A percentile compares a stretch with the other conserved stretches of the same genome.
phyloP scores from a whole-genome alignment of 1,140 invertebrate genomes.

The Zaprionus ghesquierei region DNA sequence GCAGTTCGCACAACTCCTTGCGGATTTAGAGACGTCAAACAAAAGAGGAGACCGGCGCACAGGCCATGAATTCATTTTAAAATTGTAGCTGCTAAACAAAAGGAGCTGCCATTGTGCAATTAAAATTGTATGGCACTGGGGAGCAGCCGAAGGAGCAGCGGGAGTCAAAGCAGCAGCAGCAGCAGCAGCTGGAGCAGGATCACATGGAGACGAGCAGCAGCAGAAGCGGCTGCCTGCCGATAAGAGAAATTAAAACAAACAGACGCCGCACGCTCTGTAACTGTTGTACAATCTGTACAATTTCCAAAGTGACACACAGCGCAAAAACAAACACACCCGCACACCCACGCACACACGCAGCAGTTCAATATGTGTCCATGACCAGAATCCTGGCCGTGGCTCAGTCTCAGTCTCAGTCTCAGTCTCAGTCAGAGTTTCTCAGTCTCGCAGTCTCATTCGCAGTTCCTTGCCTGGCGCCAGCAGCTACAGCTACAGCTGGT shows the following conservation, averaged over 20 bases:
- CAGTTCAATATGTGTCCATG: constrained; percentile 64
- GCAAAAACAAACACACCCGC: constrained; percentile 56
- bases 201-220: neutral
- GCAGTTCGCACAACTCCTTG: constrained; percentile 47
- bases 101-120: constrained; percentile 74
- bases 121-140: constrained; percentile 76
- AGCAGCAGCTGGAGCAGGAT: neutral
- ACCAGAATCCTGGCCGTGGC: constrained; percentile 9
- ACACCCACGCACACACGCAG: constrained; percentile 20
- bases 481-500: constrained; percentile 55
- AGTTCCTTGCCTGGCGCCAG: constrained; percentile 8
- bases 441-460: constrained; percentile 7
- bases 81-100: constrained; percentile 74
- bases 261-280: constrained; percentile 48
- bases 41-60: constrained; percentile 53
- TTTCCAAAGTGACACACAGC: constrained; percentile 73
- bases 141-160: constrained; percentile 26
- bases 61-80: constrained; percentile 69
- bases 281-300: constrained; percentile 62
- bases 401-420: neutral
- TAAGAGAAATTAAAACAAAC: constrained; percentile 80
- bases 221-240: constrained; percentile 64
- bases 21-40: constrained; percentile 73
- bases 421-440: neutral
- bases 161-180: neutral